Percentiles rank a stretch among this genome's conserved stretches.
Conservation (phyloP, 2,113 vertebrate genomes). For the Brachirus orientalis region DNA sequence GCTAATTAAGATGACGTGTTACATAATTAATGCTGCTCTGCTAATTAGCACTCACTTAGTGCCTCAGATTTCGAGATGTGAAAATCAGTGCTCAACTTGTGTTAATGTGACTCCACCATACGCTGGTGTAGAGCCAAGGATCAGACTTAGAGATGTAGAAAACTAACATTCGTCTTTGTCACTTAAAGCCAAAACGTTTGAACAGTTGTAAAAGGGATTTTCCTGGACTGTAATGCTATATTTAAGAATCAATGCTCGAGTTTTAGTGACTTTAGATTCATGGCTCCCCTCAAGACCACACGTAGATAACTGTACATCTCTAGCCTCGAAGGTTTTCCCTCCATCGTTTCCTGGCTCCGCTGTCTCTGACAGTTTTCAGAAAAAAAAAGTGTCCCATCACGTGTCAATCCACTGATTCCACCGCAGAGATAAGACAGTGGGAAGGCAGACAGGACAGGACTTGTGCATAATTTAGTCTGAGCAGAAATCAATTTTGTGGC, state of each 20-base stretch:
- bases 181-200: too few relatives aligned
- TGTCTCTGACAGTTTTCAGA: constrained; percentile 44
- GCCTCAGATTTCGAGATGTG: constrained; percentile 63
- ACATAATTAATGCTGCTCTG: constrained; percentile 79
- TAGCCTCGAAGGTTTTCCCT: constrained; percentile 7
- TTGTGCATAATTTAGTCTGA: constrained; percentile 73
- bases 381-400: constrained; percentile 41
- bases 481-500: constrained; percentile 70
- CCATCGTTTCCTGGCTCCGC: background rate
- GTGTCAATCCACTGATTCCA: constrained; percentile 61
- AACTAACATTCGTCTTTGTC: background rate
- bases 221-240: too few relatives aligned
- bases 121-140: background rate
- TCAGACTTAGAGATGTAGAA: background rate
- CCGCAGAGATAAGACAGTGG: constrained; percentile 55
- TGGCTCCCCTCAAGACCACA: constrained; percentile 3
- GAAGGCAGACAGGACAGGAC: constrained; percentile 35
- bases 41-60: constrained; percentile 82
- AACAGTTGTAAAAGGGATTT: too few relatives aligned
- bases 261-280: constrained; percentile 33
- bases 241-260: background rate
- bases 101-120: constrained; percentile 51
- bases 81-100: constrained; percentile 69
- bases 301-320: background rate
- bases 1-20: constrained; percentile 81